Percentiles rank a stretch among this genome's conserved stretches.
These are phyloP conservation scores for Phortica magna DNA, from an alignment of 2,888 invertebrate species.

Conservation along the genomic window DNA sequence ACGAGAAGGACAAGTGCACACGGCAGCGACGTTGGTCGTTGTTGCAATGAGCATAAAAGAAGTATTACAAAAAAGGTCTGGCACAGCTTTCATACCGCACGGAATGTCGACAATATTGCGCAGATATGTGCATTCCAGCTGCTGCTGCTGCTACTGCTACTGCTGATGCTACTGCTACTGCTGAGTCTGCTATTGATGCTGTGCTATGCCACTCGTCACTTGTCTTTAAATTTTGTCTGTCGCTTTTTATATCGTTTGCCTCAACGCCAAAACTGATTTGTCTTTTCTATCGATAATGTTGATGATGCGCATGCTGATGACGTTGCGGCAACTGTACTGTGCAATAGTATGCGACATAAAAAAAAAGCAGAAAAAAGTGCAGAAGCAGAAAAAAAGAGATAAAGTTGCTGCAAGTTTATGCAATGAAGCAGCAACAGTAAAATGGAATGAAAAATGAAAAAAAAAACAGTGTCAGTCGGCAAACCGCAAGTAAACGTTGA, in stretches of 20 bases:
- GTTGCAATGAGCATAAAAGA: background rate
- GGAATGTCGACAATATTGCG: constrained; percentile 41
- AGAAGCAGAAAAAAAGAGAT: background rate
- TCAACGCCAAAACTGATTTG: constrained; percentile 48
- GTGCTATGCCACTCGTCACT: background rate
- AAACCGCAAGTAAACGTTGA: constrained; percentile 11
- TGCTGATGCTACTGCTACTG: constrained; percentile 16
- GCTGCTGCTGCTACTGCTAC: constrained; percentile 36
- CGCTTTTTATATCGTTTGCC: background rate
- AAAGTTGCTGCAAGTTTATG: constrained; percentile 10
- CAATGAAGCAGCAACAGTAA: constrained; percentile 7
- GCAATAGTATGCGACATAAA: constrained; percentile 20
- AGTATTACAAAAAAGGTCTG: background rate
- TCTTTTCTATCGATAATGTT: constrained; percentile 52
- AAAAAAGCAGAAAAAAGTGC: background rate
- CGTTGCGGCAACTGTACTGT: constrained; percentile 37
- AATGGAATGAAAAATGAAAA: background rate
- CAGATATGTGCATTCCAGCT: constrained; percentile 26
- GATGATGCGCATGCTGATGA: constrained; percentile 46
- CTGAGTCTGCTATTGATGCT: background rate
- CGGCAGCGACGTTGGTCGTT: constrained; percentile 42
- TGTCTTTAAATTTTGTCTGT: background rate
- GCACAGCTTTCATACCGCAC: constrained; percentile 11
- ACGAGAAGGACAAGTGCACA: constrained; percentile 41
- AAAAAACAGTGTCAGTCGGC: constrained; percentile 17